Conservation (phyloP, 2,888 invertebrate genomes). For the Macrosiphum euphorbiae region DNA sequence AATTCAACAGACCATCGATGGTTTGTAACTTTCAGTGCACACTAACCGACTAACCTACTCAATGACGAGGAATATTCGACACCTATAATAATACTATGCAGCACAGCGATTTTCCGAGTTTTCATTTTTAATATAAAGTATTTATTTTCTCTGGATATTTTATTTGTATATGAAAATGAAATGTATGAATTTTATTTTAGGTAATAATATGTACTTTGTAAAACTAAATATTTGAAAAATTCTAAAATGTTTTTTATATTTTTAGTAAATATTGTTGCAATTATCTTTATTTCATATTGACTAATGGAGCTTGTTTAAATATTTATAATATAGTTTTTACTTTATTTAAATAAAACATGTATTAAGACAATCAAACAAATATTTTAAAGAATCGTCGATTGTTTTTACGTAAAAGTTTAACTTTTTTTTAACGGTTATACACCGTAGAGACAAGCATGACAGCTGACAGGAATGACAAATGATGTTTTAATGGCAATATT, state of each 20-base stretch:
- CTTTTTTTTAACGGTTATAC: background rate
- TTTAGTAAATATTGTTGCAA: too few species aligned
- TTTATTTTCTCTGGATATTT: background rate
- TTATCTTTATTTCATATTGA: too few species aligned
- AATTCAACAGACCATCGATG: background rate
- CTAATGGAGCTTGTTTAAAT: too few species aligned
- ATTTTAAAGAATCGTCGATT: background rate
- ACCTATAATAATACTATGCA: background rate
- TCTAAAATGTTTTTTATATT: too few species aligned
- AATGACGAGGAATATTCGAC: background rate
- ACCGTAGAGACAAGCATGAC: background rate
- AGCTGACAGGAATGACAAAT: background rate
- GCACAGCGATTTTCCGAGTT: background rate
- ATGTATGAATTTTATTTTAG: too few species aligned
- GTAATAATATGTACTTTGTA: too few species aligned
- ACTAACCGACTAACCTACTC: background rate
- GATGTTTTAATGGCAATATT: background rate
- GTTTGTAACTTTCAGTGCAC: background rate
- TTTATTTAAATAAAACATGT: background rate
- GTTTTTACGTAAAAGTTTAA: background rate
- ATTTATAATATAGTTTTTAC: background rate
- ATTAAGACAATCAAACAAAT: background rate
- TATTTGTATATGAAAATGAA: too few species aligned
- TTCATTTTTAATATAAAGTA: background rate
- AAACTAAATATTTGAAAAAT: too few species aligned